Conservation (phyloP, 2,888 invertebrate species). For the Scelioninae gen. 2 region DNA sequence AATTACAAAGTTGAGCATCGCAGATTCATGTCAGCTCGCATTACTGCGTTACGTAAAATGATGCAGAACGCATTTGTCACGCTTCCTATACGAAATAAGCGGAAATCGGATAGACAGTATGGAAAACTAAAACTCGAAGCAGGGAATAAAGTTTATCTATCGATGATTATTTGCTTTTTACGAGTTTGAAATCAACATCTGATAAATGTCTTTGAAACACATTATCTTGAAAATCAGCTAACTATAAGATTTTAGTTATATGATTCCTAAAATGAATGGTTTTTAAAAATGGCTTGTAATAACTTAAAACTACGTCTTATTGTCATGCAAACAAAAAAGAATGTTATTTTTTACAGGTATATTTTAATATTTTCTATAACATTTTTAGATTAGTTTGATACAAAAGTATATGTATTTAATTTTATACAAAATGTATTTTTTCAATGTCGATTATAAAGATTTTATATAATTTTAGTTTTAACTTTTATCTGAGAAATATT, state of each 20-base stretch:
- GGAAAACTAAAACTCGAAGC: constrained; percentile 5
- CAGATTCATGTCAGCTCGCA: constrained; percentile 22
- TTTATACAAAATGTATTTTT: no score
- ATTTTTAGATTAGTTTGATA: no score
- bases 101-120: constrained; percentile 30
- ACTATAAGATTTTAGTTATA: not conserved
- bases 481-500: no score
- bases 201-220: constrained; percentile 11
- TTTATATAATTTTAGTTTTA: no score
- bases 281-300: no score
- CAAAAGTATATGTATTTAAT: no score
- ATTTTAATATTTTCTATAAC: no score
- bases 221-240: constrained; percentile 16
- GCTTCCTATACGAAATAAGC: constrained; percentile 35
- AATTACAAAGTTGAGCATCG: constrained; percentile 17
- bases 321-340: no score
- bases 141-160: constrained; percentile 16
- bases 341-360: no score
- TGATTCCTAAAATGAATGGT: no score
- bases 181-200: constrained; percentile 25
- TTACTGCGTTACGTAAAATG: constrained; percentile 44
- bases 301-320: no score
- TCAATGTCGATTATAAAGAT: no score
- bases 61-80: constrained; percentile 42
- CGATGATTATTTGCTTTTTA: constrained; percentile 22